These are phyloP conservation scores for Parus major DNA, from an alignment of 2,113 vertebrate species.

Conservation along the genomic window DNA sequence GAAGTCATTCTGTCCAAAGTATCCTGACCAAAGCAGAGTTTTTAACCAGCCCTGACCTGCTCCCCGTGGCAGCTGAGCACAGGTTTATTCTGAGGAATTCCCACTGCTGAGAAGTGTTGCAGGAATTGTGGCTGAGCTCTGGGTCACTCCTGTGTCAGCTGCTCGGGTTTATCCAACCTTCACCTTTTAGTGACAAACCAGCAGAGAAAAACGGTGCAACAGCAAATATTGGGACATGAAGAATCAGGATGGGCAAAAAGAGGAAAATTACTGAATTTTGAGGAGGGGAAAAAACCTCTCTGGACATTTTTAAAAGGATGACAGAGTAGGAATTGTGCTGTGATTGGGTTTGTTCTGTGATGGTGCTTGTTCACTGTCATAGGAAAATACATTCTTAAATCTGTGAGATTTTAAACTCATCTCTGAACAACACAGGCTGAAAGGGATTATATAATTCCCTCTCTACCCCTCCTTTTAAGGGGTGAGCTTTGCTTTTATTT, in stretches of 20 bases:
- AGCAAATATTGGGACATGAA: background rate
- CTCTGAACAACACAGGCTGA: background rate
- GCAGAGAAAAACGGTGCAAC: background rate
- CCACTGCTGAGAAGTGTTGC: background rate
- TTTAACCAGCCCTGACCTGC: background rate
- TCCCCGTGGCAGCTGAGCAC: background rate
- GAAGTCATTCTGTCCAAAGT: background rate
- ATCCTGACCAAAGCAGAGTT: background rate
- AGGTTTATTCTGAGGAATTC: background rate
- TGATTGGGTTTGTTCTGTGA: background rate
- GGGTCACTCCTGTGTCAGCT: background rate
- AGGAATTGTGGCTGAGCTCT: background rate
- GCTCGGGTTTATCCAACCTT: background rate
- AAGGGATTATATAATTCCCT: background rate
- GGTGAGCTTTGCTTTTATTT: background rate
- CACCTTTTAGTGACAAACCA: background rate
- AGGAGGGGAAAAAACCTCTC: accelerated
- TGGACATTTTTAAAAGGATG: background rate
- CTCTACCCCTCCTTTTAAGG: background rate
- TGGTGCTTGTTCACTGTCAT: background rate
- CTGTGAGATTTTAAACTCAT: background rate
- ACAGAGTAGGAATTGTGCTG: background rate
- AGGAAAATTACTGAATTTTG: background rate
- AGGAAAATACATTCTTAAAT: background rate
- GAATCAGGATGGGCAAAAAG: background rate